Evolutionary conservation across 2,113 vertebrate species (phyloP), one percentile per base, ranked within the genome.

Genomic region (Falco punctatus): DNA sequence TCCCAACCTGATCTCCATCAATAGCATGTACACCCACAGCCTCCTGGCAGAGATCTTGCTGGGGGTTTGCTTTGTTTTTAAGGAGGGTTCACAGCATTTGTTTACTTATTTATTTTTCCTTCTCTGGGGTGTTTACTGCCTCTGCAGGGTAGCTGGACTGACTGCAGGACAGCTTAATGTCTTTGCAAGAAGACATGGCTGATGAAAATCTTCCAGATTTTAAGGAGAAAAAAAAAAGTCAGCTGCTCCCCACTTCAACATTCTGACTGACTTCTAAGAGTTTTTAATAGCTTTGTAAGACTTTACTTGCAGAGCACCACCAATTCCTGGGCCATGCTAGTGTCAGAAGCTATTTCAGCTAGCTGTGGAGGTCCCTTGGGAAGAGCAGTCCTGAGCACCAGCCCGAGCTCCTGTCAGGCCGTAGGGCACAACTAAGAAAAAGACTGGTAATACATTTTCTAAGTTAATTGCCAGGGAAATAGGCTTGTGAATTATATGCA

Each of bases 1-100:
- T 92, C 44, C 83, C 92, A 85, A 5, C 78, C 78, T 26, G 84
- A 44, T 86, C 90, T 93, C 90, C 74, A 65, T 90, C 92, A 44
- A 11, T 21, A 3, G 12, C 70, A 4, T 79, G 81, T 42, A 59
- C 82, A 83, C 72, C 93, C 79, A 78, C 66, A 83, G 69, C 72
- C 40, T 75, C 88, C 64, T 81, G 69, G 79, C 59, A 58, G 62
- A 46, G 30, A 35, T 51, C 52, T 75, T 62, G 11, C 19, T 35
- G 77, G 24, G 59, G 20, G 5, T 5, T 77, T 62, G 38, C 14
- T 66, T 83, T 72, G 42, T 12, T 92, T 77, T 87, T 33, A 32
- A 81, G 69, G 64, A 86, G 40, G 9, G 7, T 62, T 81, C 61
- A 17, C 61, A 77, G 70, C 62, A n/a, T 88, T 89, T 87, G 18